Evolutionary conservation across 2,113 vertebrate species (phyloP), one percentile per base, ranked within the genome.

Genomic region (Scalopus aquaticus): DNA sequence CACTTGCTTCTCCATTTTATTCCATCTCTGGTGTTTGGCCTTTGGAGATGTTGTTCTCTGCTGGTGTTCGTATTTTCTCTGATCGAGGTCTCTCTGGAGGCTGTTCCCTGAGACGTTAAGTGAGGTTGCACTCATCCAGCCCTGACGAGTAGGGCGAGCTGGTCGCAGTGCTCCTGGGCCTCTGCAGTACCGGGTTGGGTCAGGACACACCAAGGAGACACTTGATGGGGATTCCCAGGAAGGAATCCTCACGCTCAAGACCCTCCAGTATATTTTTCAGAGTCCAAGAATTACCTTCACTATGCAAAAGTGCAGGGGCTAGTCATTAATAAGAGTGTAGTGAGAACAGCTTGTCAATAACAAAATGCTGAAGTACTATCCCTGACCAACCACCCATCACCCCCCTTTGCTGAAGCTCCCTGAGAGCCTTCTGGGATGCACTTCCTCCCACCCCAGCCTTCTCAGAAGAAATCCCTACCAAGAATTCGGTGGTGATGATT

Each of bases 381-480:
- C 1, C 0, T 0, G 16, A 0, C 26, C 15, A 26, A 44, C 42
- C 13, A 30, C 1, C 80, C 56, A 51, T 35, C 24, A 4, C 5
- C 51, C 32, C 6, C 28, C 0, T 51, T 44, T 9, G 7, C 8
- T 15, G 28, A 35, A 4, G 12, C 22, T 12, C 6, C 24, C 26
- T 49, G 7, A 17, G 20, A 0, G 3, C 26, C 6, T 56, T 10
- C 37, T 22, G 37, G 32, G 5, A 6, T 20, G 10, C 9, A 7
- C 37, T 77, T 32, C 22, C 32, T 19, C 4, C 19, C 13, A 2
- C 24, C 4, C 42, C 4, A 0, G 6, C 42, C 60, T 24, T 3
- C 30, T 69, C 6, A 0, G 67, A n/a, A 51, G 39, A n/a, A 17
- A 4, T 24, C 3, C 0, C 19, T 3, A 0, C 20, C 42, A 0